These are phyloP conservation scores for Chelonus formosanus DNA, from an alignment of 2,888 invertebrate genomes.

Conservation along the genomic window DNA sequence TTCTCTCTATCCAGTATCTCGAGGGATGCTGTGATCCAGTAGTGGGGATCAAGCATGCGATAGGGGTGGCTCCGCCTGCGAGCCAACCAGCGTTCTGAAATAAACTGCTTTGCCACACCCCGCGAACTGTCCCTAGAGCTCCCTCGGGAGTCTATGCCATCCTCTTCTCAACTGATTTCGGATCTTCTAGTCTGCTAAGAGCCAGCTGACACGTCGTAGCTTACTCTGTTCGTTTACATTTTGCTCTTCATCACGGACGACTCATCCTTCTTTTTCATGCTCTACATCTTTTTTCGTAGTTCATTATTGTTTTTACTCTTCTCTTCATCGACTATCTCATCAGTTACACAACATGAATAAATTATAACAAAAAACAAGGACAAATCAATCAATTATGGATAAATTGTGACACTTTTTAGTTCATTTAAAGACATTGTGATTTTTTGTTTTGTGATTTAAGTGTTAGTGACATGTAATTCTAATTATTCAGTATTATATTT, in stretches of 20 bases:
- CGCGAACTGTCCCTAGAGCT: conserved; percentile 53
- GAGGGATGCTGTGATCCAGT: conserved; percentile 54
- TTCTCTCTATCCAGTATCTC: conserved; percentile 34
- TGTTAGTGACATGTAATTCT: too few species aligned
- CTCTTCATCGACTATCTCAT: too few species aligned
- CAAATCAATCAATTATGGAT: too few species aligned
- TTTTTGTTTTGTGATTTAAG: too few species aligned
- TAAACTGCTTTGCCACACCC: conserved; percentile 62
- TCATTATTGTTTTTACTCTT: too few species aligned
- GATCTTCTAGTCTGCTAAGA: conserved; percentile 62
- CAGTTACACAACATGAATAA: too few species aligned
- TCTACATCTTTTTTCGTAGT: too few species aligned
- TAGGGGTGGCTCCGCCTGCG: conserved; percentile 65
- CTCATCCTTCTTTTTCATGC: too few species aligned
- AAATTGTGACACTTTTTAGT: too few species aligned
- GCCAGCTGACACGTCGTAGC: conserved; percentile 62
- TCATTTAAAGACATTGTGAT: too few species aligned
- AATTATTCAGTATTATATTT: too few species aligned
- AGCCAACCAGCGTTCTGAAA: conserved; percentile 62
- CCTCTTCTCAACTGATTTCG: conserved; percentile 62
- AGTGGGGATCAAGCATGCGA: conserved; percentile 46
- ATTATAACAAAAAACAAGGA: too few species aligned
- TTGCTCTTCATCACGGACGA: conserved; percentile 19
- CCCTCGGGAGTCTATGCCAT: conserved; percentile 55
- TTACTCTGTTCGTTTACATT: conserved; percentile 38